phyloP scores from a whole-genome alignment of 2,888 invertebrate species.

The Tetranychus piercei region DNA sequence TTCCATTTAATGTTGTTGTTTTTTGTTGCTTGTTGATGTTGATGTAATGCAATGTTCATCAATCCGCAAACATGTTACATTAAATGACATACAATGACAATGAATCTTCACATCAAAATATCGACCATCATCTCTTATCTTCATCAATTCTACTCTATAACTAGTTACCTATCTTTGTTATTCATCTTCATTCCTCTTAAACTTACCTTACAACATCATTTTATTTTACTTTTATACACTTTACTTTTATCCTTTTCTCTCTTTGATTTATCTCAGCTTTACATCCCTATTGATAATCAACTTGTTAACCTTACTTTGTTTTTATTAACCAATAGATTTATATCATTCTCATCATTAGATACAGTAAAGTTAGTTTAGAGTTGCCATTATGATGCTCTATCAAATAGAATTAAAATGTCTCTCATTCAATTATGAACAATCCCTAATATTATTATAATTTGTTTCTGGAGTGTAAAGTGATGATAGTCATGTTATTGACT shows the following conservation, averaged over 20 bases:
- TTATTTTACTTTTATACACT: background rate
- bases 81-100: background rate
- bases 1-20: background rate
- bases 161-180: background rate
- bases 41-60: too few relatives aligned
- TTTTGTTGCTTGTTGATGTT: background rate
- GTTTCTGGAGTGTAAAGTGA: too few relatives aligned
- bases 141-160: background rate
- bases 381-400: too few relatives aligned
- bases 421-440: too few relatives aligned
- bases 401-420: too few relatives aligned
- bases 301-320: background rate
- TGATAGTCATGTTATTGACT: too few relatives aligned
- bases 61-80: background rate
- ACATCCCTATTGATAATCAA: background rate
- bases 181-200: background rate
- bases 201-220: background rate
- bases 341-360: background rate
- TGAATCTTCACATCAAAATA: background rate
- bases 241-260: background rate
- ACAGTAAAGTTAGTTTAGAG: background rate
- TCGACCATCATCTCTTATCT: background rate
- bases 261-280: background rate
- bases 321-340: background rate
- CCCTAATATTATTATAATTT: too few relatives aligned